Evolutionary conservation across 2,113 vertebrate species (phyloP), one percentile per base, ranked within the genome.

Genomic region (Callorhinus ursinus): DNA sequence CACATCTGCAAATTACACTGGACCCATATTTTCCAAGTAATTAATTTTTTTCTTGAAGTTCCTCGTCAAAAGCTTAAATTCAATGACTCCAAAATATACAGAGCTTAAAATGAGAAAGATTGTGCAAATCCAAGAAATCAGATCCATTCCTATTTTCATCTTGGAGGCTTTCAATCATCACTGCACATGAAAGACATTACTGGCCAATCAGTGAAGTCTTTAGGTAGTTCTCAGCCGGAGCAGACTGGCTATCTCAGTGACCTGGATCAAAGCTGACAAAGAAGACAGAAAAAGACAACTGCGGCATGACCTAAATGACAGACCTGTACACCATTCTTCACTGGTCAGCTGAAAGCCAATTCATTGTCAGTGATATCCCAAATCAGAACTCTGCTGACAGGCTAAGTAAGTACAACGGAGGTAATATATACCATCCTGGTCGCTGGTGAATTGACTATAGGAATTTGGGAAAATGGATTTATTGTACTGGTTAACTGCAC

Each of bases 101-200:
- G 3, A 71, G 12, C 14, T 65, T 63, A 77, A 77, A 71, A 63
- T 57, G 15, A 96, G 42, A 69, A 92, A 92, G 15, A 69, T 3
- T 55, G 11, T 96, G 74, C 81, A 90, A 57, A 90, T 79, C 9
- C 11, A 87, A 63, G 85, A 96, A 96, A 93, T 71, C 67, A 90
- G 85, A 93, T 94, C 31, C 46, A 69, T 82, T 83, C 33, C 49
- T 22, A 90, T 97, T 90, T 96, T 92, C 51, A 94, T 87, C 21
- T 63, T 55, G 39, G 51, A 89, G 57, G 3, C 11, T 96, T 86
- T 77, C 53, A 28, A 14, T 28, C 42, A 31, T 51, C 67, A 65
- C 15, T 77, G 19, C n/a, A 80, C 49, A 26, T 14, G n/a, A 90
- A 71, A 53, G 42, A 61, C 86, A 61, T 76, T 46, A 65, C 51